These are phyloP conservation scores for Chouioia cunea DNA, from an alignment of 2,888 invertebrate species.

Conservation along the genomic window DNA sequence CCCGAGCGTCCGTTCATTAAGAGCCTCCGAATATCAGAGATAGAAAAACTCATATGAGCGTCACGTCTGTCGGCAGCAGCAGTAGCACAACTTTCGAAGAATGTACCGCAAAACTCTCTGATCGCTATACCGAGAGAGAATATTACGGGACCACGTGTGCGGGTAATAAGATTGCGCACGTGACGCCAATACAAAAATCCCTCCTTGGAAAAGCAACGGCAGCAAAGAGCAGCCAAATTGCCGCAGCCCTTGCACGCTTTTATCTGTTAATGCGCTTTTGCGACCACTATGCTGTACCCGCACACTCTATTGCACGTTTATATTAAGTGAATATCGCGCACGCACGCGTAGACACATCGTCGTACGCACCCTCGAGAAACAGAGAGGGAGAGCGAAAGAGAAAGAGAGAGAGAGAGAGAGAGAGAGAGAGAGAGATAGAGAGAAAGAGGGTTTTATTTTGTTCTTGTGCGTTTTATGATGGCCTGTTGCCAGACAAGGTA, in stretches of 20 bases:
- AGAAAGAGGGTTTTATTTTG: no score
- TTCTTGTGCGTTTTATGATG: no score
- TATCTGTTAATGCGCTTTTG: conserved; percentile 4
- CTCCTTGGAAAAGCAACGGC: background rate
- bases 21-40: background rate
- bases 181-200: conserved; percentile 66
- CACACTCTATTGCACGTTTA: conserved; percentile 1
- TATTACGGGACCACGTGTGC: conserved; percentile 64
- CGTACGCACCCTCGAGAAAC: no score
- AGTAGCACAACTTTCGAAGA: background rate
- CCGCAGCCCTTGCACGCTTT: conserved; percentile 26
- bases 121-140: conserved; percentile 50
- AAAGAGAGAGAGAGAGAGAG: no score
- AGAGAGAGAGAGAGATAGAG: no score
- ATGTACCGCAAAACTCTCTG: conserved; percentile 9
- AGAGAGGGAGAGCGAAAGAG: no score
- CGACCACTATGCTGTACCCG: background rate
- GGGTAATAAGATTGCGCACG: conserved; percentile 66
- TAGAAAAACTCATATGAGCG: conserved; percentile 8
- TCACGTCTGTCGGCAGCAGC: background rate
- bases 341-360: background rate
- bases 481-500: no score
- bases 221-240: conserved; percentile 42
- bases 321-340: conserved; percentile 32
- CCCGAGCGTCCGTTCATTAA: background rate